Base-by-base conservation (phyloP, 2,113 vertebrate species). In the Colaptes auratus region DNA sequence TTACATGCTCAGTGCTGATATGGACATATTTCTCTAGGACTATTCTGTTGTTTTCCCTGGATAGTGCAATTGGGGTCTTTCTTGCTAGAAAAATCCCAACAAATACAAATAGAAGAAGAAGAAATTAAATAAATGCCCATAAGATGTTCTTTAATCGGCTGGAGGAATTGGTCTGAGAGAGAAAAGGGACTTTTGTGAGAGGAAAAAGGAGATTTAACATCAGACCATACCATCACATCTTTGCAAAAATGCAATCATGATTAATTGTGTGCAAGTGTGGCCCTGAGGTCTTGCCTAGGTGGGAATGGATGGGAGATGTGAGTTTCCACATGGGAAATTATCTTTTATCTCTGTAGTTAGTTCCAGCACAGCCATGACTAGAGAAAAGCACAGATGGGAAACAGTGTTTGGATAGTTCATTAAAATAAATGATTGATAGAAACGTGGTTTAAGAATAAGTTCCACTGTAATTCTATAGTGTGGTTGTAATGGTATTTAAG, bases 401-500 rank as follows among this genome's bases (percentile, higher is more conserved):
- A 23, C 3, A 81, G 28, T 50, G 58, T 56, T 92, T 73, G 36
- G 10, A 31, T 69, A 64, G 82, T 58, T 92, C 65, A 27, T 86
- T 91, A 88, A 87, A 83, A 78, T 27, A 83, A 55, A 88, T 77
- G 25, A 77, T 44, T 82, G 64, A 88, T 78, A 64, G 8, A 65
- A 61, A 9, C 15, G 18, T 39, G 55, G 36, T 27, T 86, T 69
- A 58, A 64, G 31, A 86, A 27, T 66, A 74, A 72, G 63, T 91
- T 92, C 73, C 30, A 61, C 53, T 59, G 31, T 86, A 83, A 60
- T 88, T 95, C 83, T 82, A 42, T 9, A 7, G 56, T 60, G 42
- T 64, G 30, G 16, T 56, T 82, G 14, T 64, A 86, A 48, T 31
- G 35, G n/a, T 73, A 84, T 94, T 86, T 78, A 39, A 73, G 70